phyloP scores from a whole-genome alignment of 2,797 vertebrate species.

The Hoplostethus mediterraneus region DNA sequence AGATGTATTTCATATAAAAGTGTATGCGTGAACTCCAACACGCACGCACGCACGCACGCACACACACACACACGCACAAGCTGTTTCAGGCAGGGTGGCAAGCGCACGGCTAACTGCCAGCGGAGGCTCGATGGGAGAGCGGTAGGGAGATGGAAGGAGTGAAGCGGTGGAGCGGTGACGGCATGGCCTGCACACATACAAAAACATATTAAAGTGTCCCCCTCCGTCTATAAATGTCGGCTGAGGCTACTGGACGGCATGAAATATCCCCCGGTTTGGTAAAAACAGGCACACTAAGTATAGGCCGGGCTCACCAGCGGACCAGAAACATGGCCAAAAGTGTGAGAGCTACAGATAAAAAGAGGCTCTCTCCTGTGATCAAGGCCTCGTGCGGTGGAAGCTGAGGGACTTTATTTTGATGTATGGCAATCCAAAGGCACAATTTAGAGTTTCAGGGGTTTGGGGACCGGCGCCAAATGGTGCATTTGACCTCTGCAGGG shows the following conservation, averaged over 20 bases:
- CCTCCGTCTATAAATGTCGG: conserved; percentile 79
- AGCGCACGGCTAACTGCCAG: conserved; percentile 65
- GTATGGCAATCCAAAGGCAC: conserved; percentile 79
- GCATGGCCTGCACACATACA: conserved; percentile 62
- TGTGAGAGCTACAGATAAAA: conserved; percentile 80
- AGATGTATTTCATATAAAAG: conserved; percentile 54
- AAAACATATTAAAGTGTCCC: conserved; percentile 79
- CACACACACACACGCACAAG: conserved; percentile 45
- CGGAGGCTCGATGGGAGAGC: conserved; percentile 59
- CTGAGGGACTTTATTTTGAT: conserved; percentile 80
- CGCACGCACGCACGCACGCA: too few species aligned
- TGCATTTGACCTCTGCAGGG: conserved; percentile 67
- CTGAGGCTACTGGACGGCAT: conserved; percentile 62
- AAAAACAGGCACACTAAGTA: conserved; percentile 77
- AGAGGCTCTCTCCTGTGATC: conserved; percentile 78
- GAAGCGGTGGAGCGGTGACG: conserved; percentile 57
- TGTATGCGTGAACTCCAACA: conserved; percentile 35
- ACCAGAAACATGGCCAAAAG: conserved; percentile 83
- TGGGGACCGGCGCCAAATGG: conserved; percentile 67
- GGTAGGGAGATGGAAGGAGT: conserved; percentile 64
- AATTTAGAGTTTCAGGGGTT: conserved; percentile 78
- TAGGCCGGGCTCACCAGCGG: conserved; percentile 73
- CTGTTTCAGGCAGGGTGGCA: conserved; percentile 66
- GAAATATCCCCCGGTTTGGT: conserved; percentile 75
- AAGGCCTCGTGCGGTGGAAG: conserved; percentile 70